phyloP scores from a whole-genome alignment of 2,797 vertebrate genomes.

The Brachyrhaphis roseni region DNA sequence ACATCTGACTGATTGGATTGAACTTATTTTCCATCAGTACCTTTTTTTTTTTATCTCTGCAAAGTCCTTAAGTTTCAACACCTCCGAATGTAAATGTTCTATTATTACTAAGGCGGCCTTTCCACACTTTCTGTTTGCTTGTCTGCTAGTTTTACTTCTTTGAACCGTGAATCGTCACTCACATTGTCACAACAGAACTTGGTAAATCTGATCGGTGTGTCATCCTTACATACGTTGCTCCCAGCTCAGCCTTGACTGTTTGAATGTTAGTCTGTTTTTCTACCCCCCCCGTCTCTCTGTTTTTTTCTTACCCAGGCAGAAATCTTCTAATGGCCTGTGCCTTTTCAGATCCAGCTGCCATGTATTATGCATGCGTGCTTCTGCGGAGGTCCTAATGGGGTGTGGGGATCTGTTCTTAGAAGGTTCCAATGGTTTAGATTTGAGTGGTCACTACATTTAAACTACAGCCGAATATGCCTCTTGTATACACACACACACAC shows the following conservation, averaged over 20 bases:
- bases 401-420: slow-evolving; percentile 77
- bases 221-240: slow-evolving; percentile 32
- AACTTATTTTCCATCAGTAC: slow-evolving; percentile 59
- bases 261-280: slow-evolving; percentile 34
- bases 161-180: slow-evolving; percentile 17
- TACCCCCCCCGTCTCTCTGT: slow-evolving; percentile 20
- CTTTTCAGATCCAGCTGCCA: slow-evolving; percentile 77
- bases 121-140: slow-evolving; percentile 2
- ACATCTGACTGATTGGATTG: slow-evolving; percentile 71
- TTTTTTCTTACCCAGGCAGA: slow-evolving; percentile 40
- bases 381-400: slow-evolving; percentile 79
- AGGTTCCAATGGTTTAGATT: slow-evolving; percentile 68
- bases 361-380: slow-evolving; percentile 81
- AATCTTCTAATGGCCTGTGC: slow-evolving; percentile 73
- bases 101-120: background rate
- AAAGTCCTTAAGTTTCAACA: slow-evolving; percentile 16
- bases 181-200: slow-evolving; percentile 24
- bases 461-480: slow-evolving; percentile 31
- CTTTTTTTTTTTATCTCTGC: slow-evolving; percentile 11
- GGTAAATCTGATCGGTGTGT: slow-evolving; percentile 33
- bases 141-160: slow-evolving; percentile 20
- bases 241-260: slow-evolving; percentile 38
- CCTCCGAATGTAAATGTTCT: background rate
- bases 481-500: background rate
- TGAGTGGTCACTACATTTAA: slow-evolving; percentile 69